Base-by-base conservation (phyloP, 1,140 invertebrate species). In the Aphelinus certus region DNA sequence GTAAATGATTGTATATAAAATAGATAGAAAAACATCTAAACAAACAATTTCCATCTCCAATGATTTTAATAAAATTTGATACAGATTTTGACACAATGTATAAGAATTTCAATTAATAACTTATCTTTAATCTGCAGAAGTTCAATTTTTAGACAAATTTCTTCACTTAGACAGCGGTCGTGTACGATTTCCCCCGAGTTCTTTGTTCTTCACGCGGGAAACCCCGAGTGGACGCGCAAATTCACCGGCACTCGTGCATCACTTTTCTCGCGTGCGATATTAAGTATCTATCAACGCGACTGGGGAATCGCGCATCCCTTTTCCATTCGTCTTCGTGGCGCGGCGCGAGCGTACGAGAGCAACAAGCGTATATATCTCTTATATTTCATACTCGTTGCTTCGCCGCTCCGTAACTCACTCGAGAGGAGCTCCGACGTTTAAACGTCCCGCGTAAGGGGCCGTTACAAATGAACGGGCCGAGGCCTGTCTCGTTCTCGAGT, bases 401-500 rank as follows among this genome's bases (percentile, higher is more conserved):
- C 60, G 51, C 3, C 1, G 26, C 49, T n/a, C 7, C 3, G 46
- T 57, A 64, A 72, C 71, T 72, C 55, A 72, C 51, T 58, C 5
- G 53, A n/a, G 53, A 56, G 58, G 65, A 48, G 46, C 51, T 42
- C 10, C 7, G 42, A 51, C 62, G 7, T 51, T 72, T 72, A 58
- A 72, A 58, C 45, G 7, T 6, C 55, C 6, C 3, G 10, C 10
- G 5, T 42, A 63, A 58, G 3, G 57, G 65, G 7, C 46, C 45
- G 62, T 72, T 58, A 65, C 63, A 65, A 72, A 72, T 58, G 63
- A 72, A 72, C 53, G 45, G 71, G 47, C 43, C 71, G 51, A 49
- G 43, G 42, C n/a, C 43, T 56, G 51, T 65, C 61, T 4, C 53
- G 42, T 3, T 46, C n/a, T 42, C 63, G 47, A n/a, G 55, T 72